Conservation (phyloP, 2,888 invertebrate species). For the Portevinia maculata region DNA sequence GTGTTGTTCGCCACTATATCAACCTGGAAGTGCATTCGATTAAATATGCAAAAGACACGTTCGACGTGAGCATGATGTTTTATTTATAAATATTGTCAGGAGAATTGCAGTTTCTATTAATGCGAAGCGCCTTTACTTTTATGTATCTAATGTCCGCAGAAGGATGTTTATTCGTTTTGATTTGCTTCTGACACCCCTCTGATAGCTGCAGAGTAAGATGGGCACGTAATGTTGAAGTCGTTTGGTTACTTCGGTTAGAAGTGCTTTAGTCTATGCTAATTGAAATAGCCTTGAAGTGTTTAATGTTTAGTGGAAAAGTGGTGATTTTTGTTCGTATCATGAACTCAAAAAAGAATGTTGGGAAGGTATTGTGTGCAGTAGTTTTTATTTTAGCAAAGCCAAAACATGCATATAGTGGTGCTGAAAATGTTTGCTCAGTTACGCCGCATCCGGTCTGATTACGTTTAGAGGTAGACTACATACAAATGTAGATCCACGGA, state of each 20-base stretch:
- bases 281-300: conserved; percentile 15
- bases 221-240: neutral
- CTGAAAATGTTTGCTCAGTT: no score
- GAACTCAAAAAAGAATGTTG: neutral
- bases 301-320: conserved; percentile 18
- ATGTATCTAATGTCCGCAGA: conserved; percentile 34
- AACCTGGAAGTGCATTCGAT: conserved; percentile 34
- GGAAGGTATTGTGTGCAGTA: no score
- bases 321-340: neutral
- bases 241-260: no score
- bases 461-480: no score
- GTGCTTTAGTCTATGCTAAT: conserved; percentile 34
- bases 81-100: conserved; percentile 17
- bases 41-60: conserved; percentile 60
- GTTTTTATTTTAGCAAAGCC: no score
- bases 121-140: conserved; percentile 4
- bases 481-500: no score
- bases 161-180: conserved; percentile 15
- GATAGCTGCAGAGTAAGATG: conserved; percentile 1
- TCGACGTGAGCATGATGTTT: conserved; percentile 39
- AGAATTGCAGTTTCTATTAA: conserved; percentile 38
- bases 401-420: no score
- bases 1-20: conserved; percentile 13
- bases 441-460: no score
- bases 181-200: conserved; percentile 23